Evolutionary conservation across 2,888 invertebrate species (phyloP).

Genomic region (Leptopilina syphax): DNA sequence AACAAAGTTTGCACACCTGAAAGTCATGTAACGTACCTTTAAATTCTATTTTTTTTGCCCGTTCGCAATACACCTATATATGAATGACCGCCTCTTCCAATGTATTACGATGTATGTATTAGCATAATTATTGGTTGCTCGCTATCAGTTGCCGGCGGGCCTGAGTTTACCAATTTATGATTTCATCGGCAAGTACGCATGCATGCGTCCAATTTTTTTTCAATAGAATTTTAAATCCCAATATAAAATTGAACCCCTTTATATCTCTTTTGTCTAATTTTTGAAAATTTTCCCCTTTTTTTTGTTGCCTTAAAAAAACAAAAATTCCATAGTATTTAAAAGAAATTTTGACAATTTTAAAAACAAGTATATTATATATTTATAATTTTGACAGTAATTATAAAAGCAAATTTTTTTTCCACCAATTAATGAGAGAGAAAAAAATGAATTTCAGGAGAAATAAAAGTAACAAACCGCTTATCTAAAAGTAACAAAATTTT

Average conservation of each 20-base stretch:
- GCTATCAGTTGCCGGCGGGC: constrained; percentile 73
- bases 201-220: constrained; percentile 48
- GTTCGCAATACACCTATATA: constrained; percentile 53
- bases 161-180: constrained; percentile 72
- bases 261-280: neutral
- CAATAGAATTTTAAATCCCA: neutral
- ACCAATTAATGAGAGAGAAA: no score
- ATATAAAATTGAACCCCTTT: neutral
- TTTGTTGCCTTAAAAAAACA: neutral
- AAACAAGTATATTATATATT: no score
- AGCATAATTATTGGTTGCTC: constrained; percentile 74
- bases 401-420: no score
- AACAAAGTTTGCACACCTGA: constrained; percentile 29
- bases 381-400: no score
- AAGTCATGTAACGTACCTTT: constrained; percentile 23
- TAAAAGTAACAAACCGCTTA: no score
- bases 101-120: constrained; percentile 71
- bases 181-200: constrained; percentile 68
- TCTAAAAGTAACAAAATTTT: no score
- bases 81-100: constrained; percentile 69
- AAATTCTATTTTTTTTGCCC: constrained; percentile 40
- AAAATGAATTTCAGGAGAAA: no score
- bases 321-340: neutral
- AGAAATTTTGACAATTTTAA: neutral
- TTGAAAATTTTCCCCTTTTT: neutral